These are phyloP conservation scores for Uromys caudimaculatus DNA, from an alignment of 2,797 vertebrate genomes.

Conservation along the genomic window DNA sequence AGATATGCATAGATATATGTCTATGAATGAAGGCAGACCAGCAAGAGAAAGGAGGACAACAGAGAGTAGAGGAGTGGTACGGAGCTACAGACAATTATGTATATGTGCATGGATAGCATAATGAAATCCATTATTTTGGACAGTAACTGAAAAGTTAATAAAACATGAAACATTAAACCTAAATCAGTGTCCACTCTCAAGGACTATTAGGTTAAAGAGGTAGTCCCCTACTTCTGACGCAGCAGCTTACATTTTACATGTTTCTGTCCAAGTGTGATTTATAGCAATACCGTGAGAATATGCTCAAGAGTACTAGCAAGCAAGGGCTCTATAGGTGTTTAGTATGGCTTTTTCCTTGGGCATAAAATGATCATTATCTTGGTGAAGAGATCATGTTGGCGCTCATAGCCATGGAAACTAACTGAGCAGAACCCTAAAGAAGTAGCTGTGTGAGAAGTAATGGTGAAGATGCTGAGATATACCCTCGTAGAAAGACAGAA, in stretches of 20 bases:
- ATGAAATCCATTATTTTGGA: background rate
- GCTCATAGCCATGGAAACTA: background rate
- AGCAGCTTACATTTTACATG: background rate
- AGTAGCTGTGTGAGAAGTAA: background rate
- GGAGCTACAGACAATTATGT: background rate
- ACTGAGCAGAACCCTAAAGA: background rate
- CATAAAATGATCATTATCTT: background rate
- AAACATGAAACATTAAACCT: background rate
- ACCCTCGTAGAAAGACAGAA: background rate
- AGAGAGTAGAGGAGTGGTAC: background rate
- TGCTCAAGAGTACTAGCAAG: background rate
- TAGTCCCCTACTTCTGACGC: background rate
- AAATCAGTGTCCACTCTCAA: background rate
- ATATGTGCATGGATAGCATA: background rate
- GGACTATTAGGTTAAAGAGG: background rate
- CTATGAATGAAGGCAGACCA: background rate
- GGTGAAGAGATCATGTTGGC: background rate
- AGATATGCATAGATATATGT: background rate
- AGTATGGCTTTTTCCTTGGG: background rate
- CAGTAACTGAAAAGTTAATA: background rate
- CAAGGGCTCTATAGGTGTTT: background rate
- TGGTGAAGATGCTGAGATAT: background rate
- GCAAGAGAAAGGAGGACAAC: background rate
- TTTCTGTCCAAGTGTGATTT: background rate
- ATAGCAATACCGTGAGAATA: slow-evolving; percentile 4